Conservation (phyloP, 2,888 invertebrate genomes). For the Dicranocentrus wangi region DNA sequence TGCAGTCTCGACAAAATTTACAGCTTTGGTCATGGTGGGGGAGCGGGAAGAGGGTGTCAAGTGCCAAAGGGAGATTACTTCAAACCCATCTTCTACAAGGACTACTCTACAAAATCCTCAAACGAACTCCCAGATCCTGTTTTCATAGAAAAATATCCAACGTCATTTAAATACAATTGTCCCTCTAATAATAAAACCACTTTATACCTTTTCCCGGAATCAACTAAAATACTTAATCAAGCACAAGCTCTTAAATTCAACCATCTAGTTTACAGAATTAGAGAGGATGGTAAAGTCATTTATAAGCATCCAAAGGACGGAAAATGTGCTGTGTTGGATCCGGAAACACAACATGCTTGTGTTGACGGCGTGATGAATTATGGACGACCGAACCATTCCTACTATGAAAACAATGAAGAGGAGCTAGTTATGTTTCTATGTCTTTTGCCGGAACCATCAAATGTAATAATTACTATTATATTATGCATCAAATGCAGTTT, state of each 20-base stretch:
- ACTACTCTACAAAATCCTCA: slow-evolving; percentile 26
- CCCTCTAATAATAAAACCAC: slow-evolving; percentile 41
- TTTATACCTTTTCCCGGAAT: slow-evolving; percentile 41
- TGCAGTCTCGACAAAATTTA: slow-evolving; percentile 61
- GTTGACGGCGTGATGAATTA: slow-evolving; percentile 59
- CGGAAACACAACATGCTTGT: slow-evolving; percentile 40
- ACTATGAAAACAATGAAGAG: slow-evolving; percentile 24
- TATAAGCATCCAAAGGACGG: slow-evolving; percentile 54
- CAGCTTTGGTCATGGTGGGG: slow-evolving; percentile 32
- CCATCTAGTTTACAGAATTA: slow-evolving; percentile 33
- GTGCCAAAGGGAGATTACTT: slow-evolving; percentile 36
- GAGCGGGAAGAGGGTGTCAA: slow-evolving; percentile 37
- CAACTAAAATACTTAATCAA: slow-evolving; percentile 4
- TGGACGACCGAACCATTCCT: not conserved
- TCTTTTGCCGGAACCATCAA: slow-evolving; percentile 15
- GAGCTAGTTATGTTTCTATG: slow-evolving; percentile 55
- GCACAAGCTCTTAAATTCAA: slow-evolving; percentile 11
- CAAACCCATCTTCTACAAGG: slow-evolving; percentile 45
- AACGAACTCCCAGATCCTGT: slow-evolving; percentile 35
- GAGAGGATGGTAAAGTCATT: slow-evolving; percentile 59
- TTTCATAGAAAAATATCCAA: slow-evolving; percentile 58
- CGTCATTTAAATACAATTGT: slow-evolving; percentile 46
- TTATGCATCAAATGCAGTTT: no score
- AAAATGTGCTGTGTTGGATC: slow-evolving; percentile 41
- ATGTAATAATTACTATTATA: slow-evolving; percentile 30